Evolutionary conservation across 2,113 vertebrate species (phyloP).

Genomic region (Alligator sinensis): DNA sequence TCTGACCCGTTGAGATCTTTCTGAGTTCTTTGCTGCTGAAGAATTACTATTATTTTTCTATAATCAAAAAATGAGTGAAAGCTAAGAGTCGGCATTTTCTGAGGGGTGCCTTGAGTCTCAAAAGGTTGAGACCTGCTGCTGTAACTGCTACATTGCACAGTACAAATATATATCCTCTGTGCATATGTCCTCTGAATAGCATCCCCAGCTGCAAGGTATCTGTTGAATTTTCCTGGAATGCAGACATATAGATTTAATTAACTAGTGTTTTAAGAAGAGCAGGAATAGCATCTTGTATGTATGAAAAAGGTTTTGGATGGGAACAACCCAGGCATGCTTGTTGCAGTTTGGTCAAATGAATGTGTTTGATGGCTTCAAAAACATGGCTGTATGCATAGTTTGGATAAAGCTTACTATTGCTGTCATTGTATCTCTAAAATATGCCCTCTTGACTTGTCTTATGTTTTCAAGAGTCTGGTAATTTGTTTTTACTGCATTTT

Average conservation of each 20-base stretch:
- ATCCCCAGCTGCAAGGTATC: neutral
- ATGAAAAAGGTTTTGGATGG: neutral
- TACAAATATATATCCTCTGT: neutral
- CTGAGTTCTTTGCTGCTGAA: too few species aligned
- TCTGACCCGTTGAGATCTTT: too few species aligned
- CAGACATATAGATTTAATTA: neutral
- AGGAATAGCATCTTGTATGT: neutral
- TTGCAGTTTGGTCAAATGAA: neutral
- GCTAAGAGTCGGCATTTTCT: too few species aligned
- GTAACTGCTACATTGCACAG: too few species aligned
- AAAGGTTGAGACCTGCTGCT: too few species aligned
- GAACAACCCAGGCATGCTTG: neutral
- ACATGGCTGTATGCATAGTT: fast-evolving
- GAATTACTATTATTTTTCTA: too few species aligned
- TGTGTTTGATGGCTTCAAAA: neutral
- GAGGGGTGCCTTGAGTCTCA: too few species aligned
- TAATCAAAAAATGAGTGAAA: too few species aligned
- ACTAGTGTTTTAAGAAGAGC: neutral
- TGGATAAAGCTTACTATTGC: neutral
- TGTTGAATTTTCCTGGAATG: neutral
- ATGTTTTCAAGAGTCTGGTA: neutral
- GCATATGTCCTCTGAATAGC: neutral
- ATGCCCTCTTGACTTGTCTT: neutral
- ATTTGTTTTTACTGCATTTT: neutral
- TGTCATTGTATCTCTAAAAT: neutral